Evolutionary conservation across 2,888 invertebrate species (phyloP).

Genomic region (Apamea epomidion): DNA sequence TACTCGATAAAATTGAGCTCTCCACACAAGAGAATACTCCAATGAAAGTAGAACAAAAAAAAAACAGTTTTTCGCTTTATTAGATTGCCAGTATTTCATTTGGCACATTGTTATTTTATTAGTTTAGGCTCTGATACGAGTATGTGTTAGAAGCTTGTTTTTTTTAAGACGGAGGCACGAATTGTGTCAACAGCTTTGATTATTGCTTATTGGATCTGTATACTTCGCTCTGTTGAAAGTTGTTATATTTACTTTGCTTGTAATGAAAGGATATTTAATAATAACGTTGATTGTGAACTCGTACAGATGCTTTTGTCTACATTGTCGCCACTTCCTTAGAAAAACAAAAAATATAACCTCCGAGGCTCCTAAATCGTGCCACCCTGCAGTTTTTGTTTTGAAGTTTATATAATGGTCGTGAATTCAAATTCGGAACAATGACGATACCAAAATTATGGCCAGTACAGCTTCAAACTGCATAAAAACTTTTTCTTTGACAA

Average conservation of each 20-base stretch:
- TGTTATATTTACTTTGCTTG: not conserved
- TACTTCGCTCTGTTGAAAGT: constrained; percentile 5
- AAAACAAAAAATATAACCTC: not conserved
- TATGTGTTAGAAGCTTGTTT: constrained; percentile 27
- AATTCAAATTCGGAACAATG: not conserved
- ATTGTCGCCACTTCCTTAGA: not conserved
- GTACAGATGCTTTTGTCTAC: not conserved
- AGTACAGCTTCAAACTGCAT: not conserved
- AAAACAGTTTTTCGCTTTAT: constrained; percentile 36
- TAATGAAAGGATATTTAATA: constrained; percentile 25
- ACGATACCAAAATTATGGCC: too few species aligned
- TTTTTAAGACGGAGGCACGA: constrained; percentile 13
- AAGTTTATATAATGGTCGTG: not conserved
- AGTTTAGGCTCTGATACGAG: constrained; percentile 33
- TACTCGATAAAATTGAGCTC: constrained; percentile 50
- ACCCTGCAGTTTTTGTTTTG: not conserved
- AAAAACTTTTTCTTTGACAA: not conserved
- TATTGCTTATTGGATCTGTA: constrained; percentile 33
- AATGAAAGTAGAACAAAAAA: constrained; percentile 38
- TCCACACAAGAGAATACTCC: constrained; percentile 31
- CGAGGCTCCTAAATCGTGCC: not conserved
- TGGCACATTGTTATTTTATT: constrained; percentile 39
- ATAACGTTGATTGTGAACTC: not conserved
- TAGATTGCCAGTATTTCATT: constrained; percentile 54
- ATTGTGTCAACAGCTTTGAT: constrained; percentile 52